A percentile compares a stretch with the other conserved stretches of the same genome.
Evolutionary conservation across 1,140 invertebrate species (phyloP).

Genomic region (Pectinophora gossypiella): DNA sequence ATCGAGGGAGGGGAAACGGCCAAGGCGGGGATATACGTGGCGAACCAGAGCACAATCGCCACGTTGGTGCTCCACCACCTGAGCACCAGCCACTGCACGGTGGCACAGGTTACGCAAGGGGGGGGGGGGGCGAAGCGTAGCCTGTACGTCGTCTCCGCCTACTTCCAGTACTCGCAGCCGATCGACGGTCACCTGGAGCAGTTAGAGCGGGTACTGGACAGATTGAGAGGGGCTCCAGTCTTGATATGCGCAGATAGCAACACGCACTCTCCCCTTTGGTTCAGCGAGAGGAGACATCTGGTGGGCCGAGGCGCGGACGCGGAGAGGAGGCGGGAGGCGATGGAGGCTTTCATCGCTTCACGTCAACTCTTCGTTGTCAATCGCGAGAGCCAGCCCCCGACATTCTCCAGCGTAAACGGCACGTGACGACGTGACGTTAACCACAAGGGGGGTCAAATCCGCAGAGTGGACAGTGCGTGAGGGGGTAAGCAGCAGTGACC

Average conservation of each 20-base stretch:
- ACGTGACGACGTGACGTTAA: slow-evolving; percentile 24
- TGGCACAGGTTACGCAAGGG: neutral
- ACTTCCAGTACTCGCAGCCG: slow-evolving; percentile 18
- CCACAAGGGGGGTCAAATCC: slow-evolving; percentile 7
- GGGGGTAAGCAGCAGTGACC: slow-evolving; percentile 22
- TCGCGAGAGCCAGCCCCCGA: slow-evolving; percentile 12
- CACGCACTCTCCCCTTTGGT: slow-evolving; percentile 29
- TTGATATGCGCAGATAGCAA: slow-evolving; percentile 21
- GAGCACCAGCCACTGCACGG: slow-evolving; percentile 2
- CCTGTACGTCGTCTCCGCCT: slow-evolving; percentile 10
- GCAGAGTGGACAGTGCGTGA: slow-evolving; percentile 17
- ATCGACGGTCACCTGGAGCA: slow-evolving; percentile 11
- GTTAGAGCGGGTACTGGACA: slow-evolving; percentile 4
- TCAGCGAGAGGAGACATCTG: slow-evolving; percentile 9
- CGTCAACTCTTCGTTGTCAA: slow-evolving; percentile 7
- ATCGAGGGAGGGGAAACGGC: neutral
- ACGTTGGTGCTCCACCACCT: slow-evolving; percentile 11
- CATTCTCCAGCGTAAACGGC: slow-evolving; percentile 17
- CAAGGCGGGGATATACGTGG: slow-evolving; percentile 4
- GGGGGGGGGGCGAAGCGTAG: neutral
- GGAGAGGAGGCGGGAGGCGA: neutral
- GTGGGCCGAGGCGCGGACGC: slow-evolving; percentile 9
- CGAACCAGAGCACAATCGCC: neutral
- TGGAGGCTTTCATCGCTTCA: slow-evolving; percentile 20
- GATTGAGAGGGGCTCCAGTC: neutral